Base-by-base conservation (phyloP, 1,140 invertebrate species). In the Ceratosolen solmsi region DNA sequence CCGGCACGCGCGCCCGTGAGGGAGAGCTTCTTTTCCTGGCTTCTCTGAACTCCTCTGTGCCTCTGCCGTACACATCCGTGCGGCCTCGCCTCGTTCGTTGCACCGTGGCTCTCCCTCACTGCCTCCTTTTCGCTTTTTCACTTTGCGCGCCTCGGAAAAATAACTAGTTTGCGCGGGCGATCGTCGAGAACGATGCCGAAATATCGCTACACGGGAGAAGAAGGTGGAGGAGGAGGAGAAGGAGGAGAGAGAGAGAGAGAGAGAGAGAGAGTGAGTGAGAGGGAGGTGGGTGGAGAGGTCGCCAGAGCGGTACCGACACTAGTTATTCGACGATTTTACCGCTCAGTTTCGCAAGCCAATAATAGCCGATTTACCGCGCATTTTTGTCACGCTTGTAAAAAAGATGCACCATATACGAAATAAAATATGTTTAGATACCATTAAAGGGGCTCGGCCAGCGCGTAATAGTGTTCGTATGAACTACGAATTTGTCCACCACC, bases 51-150 rank as follows among this genome's bases (percentile, higher is more conserved):
- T 63, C 73, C 73, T 84, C 81, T 79, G 30, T 3, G 60, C 60
- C 33, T 49, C 78, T 46, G 84, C 63, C 83, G 79, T 83, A 74
- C 82, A 73, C 80, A 83, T 83, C 85, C 82, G 58, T 71, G 65
- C 75, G 73, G 82, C 84, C 76, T 76, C 75, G 82, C 83, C 73
- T 76, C 80, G 80, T 82, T 77, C 80, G 73, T 82, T 82, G 65
- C 80, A 82, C 80, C 22, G 73, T 51, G 73, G 54, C 77, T 27
- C 25, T 77, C 38, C 30, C 56, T 46, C 46, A 9, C n/a, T 25
- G 8, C 58, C 58, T 3, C 58, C n/a, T n/a, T n/a, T n/a, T n/a
- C n/a, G n/a, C n/a, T n/a, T n/a, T n/a, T n/a, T n/a, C n/a, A n/a
- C n/a, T n/a, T 33, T 56, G 46, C 85, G 54, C 71, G 72, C 75